phyloP scores from a whole-genome alignment of 2,888 invertebrate genomes.

The Drosophila fulvimacula region DNA sequence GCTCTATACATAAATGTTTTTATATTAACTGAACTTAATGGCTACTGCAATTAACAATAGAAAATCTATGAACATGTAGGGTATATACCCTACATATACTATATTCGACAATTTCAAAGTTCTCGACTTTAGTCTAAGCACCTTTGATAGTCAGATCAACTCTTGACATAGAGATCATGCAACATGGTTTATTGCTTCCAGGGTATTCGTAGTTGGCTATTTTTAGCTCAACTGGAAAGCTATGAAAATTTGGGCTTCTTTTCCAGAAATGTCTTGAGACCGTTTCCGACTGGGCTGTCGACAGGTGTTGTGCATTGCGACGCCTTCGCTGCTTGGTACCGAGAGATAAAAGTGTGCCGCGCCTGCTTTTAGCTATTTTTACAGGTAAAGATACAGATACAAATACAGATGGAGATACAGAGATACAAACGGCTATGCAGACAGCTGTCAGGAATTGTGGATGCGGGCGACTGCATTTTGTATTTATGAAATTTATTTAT shows the following conservation, averaged over 20 bases:
- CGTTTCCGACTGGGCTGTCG: conserved; percentile 45
- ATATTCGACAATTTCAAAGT: conserved; percentile 5
- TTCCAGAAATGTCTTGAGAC: conserved; percentile 1
- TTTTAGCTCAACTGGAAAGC: conserved; percentile 29
- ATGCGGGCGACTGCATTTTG: conserved; percentile 74
- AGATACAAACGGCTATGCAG: conserved; percentile 18
- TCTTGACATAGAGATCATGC: no score
- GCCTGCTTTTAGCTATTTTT: conserved; percentile 50
- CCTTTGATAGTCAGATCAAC: neutral
- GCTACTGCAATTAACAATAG: conserved; percentile 48
- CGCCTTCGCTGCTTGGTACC: conserved; percentile 35
- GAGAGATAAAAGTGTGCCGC: conserved; percentile 57
- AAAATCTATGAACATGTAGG: neutral
- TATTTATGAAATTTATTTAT: conserved; percentile 67
- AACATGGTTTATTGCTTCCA: neutral
- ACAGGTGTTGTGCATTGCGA: conserved; percentile 66
- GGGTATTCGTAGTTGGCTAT: conserved; percentile 17
- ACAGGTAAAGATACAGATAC: conserved; percentile 21
- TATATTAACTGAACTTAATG: conserved; percentile 21
- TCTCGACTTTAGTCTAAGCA: neutral
- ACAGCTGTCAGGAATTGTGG: conserved; percentile 52
- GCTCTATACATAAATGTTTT: conserved; percentile 59
- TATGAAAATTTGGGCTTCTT: conserved; percentile 8
- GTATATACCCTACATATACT: neutral
- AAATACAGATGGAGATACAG: neutral